These are phyloP conservation scores for Trypoxylon attenuatum DNA, from an alignment of 2,888 invertebrate genomes.

Conservation along the genomic window DNA sequence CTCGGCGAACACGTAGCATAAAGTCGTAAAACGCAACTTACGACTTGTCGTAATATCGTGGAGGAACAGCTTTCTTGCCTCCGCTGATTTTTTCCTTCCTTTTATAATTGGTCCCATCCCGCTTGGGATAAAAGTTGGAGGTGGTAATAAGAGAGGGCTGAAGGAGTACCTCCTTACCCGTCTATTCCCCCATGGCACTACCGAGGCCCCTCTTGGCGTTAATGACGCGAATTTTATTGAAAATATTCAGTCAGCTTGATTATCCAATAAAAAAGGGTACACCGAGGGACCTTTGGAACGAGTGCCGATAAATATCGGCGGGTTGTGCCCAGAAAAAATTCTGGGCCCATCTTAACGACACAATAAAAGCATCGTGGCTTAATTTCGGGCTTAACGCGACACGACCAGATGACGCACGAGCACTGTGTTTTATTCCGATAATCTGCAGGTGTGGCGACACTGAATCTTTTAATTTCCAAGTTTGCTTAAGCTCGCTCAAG, in stretches of 20 bases:
- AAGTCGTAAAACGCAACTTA: conserved; percentile 71
- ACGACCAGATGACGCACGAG: conserved; percentile 46
- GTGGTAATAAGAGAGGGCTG: conserved; percentile 50
- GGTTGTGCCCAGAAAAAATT: conserved; percentile 30
- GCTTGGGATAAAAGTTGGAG: conserved; percentile 51
- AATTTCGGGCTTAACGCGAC: conserved; percentile 53
- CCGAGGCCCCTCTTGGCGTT: conserved; percentile 27
- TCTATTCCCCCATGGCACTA: too few species aligned
- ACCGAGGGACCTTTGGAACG: conserved; percentile 41
- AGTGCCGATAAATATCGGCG: conserved; percentile 41
- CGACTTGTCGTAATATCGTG: conserved; percentile 65
- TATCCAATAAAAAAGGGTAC: conserved; percentile 60
- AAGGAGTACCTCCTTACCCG: too few species aligned
- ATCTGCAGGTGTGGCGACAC: not conserved
- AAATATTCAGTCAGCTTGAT: conserved; percentile 60
- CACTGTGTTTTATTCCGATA: conserved; percentile 41
- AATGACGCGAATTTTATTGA: conserved; percentile 65
- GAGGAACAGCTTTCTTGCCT: conserved; percentile 33
- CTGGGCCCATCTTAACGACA: conserved; percentile 57
- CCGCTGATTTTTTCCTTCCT: conserved; percentile 32
- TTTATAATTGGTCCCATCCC: conserved; percentile 52
- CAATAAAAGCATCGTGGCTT: conserved; percentile 59
- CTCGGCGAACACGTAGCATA: conserved; percentile 66
- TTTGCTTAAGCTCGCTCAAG: not conserved
- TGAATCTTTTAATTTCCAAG: not conserved